Conservation (phyloP, 2,888 invertebrate species). For the Ferrisia virgata region DNA sequence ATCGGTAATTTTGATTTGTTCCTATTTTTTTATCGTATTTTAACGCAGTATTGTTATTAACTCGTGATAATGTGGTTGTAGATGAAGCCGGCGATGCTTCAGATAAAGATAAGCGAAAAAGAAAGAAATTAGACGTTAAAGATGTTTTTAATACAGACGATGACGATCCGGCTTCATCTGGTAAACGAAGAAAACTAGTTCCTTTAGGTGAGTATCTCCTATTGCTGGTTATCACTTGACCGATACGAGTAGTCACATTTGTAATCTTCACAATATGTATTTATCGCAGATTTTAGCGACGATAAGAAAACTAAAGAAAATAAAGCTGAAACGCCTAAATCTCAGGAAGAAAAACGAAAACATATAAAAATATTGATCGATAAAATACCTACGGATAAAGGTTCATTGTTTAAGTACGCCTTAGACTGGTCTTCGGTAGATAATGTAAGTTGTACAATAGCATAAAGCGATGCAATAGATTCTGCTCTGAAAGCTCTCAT, state of each 20-base stretch:
- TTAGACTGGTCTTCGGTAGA: constrained; percentile 86
- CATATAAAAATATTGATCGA: constrained; percentile 97
- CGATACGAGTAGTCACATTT: not conserved
- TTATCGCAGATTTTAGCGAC: constrained; percentile 61
- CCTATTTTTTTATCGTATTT: too few species aligned
- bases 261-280: not conserved
- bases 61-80: constrained; percentile 10
- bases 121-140: constrained; percentile 75
- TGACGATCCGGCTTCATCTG: constrained; percentile 61
- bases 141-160: constrained; percentile 86
- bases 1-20: not conserved
- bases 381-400: constrained; percentile 96
- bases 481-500: not conserved
- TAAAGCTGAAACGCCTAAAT: constrained; percentile 64
- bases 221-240: not conserved
- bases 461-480: not conserved
- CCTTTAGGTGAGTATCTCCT: constrained; percentile 61
- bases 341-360: constrained; percentile 91
- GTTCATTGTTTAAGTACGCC: constrained; percentile 89
- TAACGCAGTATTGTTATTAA: too few species aligned
- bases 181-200: constrained; percentile 74
- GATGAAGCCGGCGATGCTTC: constrained; percentile 33
- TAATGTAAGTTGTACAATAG: constrained; percentile 56
- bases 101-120: constrained; percentile 51
- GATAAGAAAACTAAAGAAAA: constrained; percentile 57